phyloP scores from a whole-genome alignment of 2,113 vertebrate genomes.

The Gavia stellata region DNA sequence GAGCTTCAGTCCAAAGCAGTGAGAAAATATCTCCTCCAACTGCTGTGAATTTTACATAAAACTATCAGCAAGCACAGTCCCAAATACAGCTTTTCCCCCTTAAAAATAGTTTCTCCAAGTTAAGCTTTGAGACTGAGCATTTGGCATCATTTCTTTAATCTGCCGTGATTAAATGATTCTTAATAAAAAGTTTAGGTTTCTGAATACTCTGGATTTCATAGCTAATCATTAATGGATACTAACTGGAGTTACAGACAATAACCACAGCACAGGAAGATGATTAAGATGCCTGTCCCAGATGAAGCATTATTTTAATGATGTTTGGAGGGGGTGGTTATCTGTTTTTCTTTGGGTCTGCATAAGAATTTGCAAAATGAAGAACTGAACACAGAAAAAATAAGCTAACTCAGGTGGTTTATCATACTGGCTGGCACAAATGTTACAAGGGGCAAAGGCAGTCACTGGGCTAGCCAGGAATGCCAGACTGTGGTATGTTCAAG shows the following conservation, averaged over 20 bases:
- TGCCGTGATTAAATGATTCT: not conserved
- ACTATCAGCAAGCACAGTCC: not conserved
- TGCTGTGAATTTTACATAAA: not conserved
- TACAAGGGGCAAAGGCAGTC: not conserved
- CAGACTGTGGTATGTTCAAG: not conserved
- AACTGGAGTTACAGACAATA: not conserved
- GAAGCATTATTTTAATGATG: not conserved
- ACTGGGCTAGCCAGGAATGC: not conserved
- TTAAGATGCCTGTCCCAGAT: not conserved
- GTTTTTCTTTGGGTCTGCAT: not conserved
- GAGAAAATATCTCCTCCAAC: not conserved
- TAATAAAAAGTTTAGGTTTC: not conserved
- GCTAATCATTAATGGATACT: not conserved
- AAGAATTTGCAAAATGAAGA: not conserved
- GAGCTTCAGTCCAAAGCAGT: not conserved
- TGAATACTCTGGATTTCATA: not conserved
- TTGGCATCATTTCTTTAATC: not conserved
- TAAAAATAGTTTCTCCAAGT: not conserved
- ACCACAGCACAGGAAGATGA: not conserved
- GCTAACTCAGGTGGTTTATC: not conserved
- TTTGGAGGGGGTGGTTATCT: not conserved
- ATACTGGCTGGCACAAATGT: not conserved
- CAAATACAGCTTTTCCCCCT: not conserved
- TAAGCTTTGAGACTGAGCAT: not conserved
- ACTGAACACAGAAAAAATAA: not conserved